Evolutionary conservation across 2,113 vertebrate genomes (phyloP).

Genomic region (Podocnemis expansa): DNA sequence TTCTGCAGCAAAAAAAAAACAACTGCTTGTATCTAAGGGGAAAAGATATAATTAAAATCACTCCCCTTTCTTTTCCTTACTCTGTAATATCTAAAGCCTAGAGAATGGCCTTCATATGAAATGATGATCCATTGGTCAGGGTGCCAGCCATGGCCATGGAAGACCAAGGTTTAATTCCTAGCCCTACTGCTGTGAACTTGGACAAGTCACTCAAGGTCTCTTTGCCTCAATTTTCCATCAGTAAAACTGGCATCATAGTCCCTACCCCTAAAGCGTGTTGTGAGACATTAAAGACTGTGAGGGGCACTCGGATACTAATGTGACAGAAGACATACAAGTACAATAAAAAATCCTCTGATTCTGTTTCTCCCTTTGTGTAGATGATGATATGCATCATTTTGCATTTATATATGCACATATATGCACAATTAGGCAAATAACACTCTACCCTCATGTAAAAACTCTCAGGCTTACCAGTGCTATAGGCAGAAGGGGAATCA

Average conservation of each 20-base stretch:
- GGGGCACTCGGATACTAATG: background rate
- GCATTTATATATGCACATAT: background rate
- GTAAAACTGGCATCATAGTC: background rate
- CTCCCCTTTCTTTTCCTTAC: background rate
- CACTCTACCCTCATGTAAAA: no score
- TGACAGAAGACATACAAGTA: background rate
- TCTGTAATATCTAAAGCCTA: fast-evolving
- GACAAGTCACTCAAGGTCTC: background rate
- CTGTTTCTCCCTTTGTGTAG: background rate
- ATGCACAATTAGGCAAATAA: background rate
- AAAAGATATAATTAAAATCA: background rate
- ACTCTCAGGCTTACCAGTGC: background rate
- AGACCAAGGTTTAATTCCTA: background rate
- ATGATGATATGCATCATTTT: background rate
- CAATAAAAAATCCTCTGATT: background rate
- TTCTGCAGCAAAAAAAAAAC: background rate
- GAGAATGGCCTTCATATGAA: background rate
- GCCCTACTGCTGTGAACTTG: background rate
- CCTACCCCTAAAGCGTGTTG: background rate
- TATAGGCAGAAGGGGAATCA: background rate
- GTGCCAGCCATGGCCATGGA: background rate
- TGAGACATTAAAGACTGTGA: background rate
- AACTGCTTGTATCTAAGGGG: background rate
- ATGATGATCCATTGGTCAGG: no score
- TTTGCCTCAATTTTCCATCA: background rate